Evolutionary conservation across 2,888 invertebrate genomes (phyloP).

Genomic region (Punctoribates punctum): DNA sequence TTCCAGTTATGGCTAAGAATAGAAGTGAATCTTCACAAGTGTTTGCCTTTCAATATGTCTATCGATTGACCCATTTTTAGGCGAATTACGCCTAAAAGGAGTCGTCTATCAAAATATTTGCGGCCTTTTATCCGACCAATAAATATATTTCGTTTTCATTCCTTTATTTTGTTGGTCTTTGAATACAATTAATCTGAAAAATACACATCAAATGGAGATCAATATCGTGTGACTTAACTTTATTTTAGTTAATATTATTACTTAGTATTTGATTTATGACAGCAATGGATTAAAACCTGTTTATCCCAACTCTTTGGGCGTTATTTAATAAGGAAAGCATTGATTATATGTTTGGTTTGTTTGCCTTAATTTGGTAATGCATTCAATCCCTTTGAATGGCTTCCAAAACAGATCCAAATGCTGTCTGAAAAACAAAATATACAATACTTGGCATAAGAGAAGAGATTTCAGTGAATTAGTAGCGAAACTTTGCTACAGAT

Average conservation of each 20-base stretch:
- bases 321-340: not conserved
- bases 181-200: not conserved
- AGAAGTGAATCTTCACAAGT: constrained; percentile 1
- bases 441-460: not conserved
- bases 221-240: too few relatives aligned
- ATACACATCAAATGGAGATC: not conserved
- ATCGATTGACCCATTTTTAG: constrained; percentile 21
- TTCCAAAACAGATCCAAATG: not conserved
- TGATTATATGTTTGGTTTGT: constrained; percentile 16
- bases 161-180: not conserved
- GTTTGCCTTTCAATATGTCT: not conserved
- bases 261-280: not conserved
- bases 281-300: not conserved
- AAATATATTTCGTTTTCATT: not conserved
- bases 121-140: not conserved
- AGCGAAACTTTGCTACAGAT: not conserved
- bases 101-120: constrained; percentile 8
- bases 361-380: constrained; percentile 31
- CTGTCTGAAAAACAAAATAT: not conserved
- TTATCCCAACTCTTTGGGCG: constrained; percentile 26
- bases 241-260: not conserved
- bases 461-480: constrained; percentile 3
- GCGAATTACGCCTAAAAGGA: not conserved
- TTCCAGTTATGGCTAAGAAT: not conserved
- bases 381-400: not conserved